These are phyloP conservation scores for Pomacea canaliculata DNA, from an alignment of 2,888 invertebrate genomes.

Conservation along the genomic window DNA sequence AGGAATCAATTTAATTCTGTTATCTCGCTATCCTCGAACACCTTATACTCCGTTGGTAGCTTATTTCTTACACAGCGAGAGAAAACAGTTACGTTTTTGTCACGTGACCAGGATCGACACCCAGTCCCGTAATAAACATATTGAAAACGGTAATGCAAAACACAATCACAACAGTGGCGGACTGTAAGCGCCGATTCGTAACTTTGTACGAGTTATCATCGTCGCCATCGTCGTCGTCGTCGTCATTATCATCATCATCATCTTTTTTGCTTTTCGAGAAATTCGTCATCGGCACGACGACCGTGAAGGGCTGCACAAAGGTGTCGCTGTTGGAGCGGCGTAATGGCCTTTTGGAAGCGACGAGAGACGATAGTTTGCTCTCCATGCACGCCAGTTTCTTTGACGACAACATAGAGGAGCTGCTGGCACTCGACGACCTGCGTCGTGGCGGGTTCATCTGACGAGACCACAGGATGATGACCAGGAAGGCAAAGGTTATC, in stretches of 20 bases:
- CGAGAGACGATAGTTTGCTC: background rate
- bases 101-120: slow-evolving; percentile 15
- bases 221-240: background rate
- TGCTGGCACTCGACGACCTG: background rate
- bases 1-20: too few species aligned
- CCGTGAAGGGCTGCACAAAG: background rate
- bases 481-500: slow-evolving; percentile 26
- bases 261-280: background rate
- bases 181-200: background rate
- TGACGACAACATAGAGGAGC: background rate
- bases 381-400: background rate
- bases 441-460: slow-evolving; percentile 1
- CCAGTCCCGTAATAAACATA: slow-evolving; percentile 34
- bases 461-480: slow-evolving; percentile 27
- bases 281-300: background rate
- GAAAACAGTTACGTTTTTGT: background rate
- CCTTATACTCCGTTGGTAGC: too few species aligned
- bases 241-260: background rate
- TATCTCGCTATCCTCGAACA: too few species aligned
- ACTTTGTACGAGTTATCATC: background rate
- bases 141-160: slow-evolving; percentile 31
- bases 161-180: slow-evolving; percentile 26
- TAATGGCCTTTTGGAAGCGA: background rate
- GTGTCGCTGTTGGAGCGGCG: background rate
- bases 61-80: too few species aligned